Evolutionary conservation across 2,113 vertebrate genomes (phyloP).

Genomic region (Tachycineta bicolor): DNA sequence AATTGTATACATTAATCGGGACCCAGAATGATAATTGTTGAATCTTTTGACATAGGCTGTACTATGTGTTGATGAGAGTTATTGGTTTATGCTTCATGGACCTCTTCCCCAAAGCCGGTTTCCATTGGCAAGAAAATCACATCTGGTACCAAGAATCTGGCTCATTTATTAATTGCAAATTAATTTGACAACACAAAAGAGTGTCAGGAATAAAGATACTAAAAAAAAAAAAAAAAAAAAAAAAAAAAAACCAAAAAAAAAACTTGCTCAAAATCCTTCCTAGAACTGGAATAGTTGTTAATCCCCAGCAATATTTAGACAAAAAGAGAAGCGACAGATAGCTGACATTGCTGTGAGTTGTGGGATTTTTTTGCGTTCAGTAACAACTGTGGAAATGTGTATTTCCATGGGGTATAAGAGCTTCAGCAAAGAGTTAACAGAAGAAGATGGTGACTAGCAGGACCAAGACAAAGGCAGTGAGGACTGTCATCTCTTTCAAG

Average conservation of each 20-base stretch:
- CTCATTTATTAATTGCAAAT: neutral
- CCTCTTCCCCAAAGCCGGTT: neutral
- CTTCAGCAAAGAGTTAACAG: neutral
- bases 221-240: neutral
- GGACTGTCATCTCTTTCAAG: neutral
- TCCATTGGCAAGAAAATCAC: neutral
- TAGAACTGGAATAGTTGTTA: neutral
- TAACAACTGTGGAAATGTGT: neutral
- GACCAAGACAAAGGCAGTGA: neutral
- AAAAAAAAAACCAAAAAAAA: neutral
- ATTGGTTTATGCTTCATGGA: neutral
- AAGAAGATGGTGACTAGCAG: neutral
- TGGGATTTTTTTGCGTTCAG: neutral
- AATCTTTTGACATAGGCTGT: neutral
- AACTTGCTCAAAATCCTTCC: neutral
- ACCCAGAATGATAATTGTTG: neutral
- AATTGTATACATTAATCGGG: neutral
- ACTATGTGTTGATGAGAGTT: neutral
- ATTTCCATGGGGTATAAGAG: neutral
- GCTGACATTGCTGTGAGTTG: neutral
- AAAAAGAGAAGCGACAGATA: neutral
- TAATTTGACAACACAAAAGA: neutral
- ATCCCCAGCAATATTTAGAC: neutral
- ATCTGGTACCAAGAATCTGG: neutral
- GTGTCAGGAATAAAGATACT: neutral